Conservation (phyloP, 2,888 invertebrate species). For the Anoncus sp. region DNA sequence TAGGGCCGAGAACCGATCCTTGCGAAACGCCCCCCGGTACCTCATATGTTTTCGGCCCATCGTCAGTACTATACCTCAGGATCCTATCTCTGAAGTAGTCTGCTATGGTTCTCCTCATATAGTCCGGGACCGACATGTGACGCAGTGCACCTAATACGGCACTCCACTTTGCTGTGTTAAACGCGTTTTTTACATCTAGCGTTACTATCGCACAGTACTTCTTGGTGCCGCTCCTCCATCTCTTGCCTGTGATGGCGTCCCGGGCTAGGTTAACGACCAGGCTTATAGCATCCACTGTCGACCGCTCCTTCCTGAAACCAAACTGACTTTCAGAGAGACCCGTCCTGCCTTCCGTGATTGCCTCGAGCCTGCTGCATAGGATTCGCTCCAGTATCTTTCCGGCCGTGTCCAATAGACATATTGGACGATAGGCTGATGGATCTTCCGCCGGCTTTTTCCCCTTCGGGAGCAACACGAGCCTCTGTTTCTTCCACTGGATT, state of each 20-base stretch:
- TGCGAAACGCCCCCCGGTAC: constrained; percentile 61
- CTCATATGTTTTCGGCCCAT: constrained; percentile 19
- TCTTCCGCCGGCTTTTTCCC: constrained; percentile 53
- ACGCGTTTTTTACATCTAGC: constrained; percentile 26
- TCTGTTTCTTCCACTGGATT: constrained; percentile 50
- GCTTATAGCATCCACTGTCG: constrained; percentile 58
- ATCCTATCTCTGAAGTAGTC: constrained; percentile 61
- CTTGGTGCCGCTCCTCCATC: constrained; percentile 39
- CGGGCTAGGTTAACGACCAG: constrained; percentile 33
- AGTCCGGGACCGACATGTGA: constrained; percentile 18
- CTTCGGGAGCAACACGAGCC: constrained; percentile 64
- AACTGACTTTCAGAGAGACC: constrained; percentile 40
- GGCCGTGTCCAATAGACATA: constrained; percentile 63
- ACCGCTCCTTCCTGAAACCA: constrained; percentile 58
- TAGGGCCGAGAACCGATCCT: constrained; percentile 59
- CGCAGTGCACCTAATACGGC: constrained; percentile 27
- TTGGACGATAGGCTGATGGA: constrained; percentile 50
- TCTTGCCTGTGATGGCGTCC: constrained; percentile 47
- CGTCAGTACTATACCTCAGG: constrained; percentile 56
- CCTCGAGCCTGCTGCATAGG: constrained; percentile 41
- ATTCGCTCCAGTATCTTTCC: constrained; percentile 61
- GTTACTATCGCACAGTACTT: constrained; percentile 40
- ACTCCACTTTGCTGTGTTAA: constrained; percentile 44
- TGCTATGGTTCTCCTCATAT: constrained; percentile 60
- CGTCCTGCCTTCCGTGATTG: constrained; percentile 34